Evolutionary conservation across 1,140 invertebrate species (phyloP).

Genomic region (Bombus superbus): DNA sequence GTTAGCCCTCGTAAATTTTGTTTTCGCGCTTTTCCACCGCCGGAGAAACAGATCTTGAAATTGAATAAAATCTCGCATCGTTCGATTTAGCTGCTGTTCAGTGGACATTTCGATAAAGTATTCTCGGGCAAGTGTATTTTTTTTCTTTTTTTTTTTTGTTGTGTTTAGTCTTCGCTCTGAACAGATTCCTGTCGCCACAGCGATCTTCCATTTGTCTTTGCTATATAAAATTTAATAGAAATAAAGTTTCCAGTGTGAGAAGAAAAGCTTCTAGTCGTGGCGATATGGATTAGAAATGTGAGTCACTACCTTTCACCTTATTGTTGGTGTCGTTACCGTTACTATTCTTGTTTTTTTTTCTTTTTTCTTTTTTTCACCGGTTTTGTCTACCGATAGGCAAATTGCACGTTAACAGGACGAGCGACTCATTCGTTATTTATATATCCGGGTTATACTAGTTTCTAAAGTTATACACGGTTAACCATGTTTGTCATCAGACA

Average conservation of each 20-base stretch:
- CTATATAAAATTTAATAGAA: neutral
- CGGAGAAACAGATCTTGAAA: neutral
- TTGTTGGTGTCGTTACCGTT: neutral
- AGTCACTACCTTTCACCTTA: neutral
- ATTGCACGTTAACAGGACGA: conserved; percentile 32
- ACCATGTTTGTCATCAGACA: neutral
- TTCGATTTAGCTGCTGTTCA: neutral
- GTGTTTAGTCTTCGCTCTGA: no score
- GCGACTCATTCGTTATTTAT: neutral
- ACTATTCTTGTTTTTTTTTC: neutral
- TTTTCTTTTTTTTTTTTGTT: neutral
- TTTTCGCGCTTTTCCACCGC: conserved; percentile 52
- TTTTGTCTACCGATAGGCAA: conserved; percentile 44
- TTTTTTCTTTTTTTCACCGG: no score
- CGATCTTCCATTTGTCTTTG: neutral
- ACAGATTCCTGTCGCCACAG: neutral
- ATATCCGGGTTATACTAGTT: neutral
- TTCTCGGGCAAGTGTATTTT: neutral
- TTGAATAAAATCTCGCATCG: neutral
- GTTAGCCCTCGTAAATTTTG: conserved; percentile 71
- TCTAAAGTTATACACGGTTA: neutral
- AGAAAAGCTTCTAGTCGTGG: neutral
- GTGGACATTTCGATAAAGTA: neutral
- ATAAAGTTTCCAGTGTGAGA: neutral
- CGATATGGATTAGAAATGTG: no score